Evolutionary conservation across 1,140 invertebrate genomes (phyloP).

Genomic region (Philotrypesis tridentata): DNA sequence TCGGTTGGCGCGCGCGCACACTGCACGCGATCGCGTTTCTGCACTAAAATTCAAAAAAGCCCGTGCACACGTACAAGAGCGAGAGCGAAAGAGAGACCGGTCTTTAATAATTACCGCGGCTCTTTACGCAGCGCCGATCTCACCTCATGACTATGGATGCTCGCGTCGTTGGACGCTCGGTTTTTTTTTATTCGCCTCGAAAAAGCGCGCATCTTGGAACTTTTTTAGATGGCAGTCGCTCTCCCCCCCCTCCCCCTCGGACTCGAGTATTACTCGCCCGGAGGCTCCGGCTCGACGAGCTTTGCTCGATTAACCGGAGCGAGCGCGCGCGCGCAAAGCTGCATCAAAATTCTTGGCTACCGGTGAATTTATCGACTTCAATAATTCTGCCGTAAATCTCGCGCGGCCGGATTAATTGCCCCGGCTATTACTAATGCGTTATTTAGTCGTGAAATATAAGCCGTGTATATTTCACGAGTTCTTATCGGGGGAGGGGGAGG

Average conservation of each 20-base stretch:
- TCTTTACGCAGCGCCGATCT: constrained; percentile 27
- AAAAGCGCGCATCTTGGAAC: background rate
- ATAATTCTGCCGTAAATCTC: constrained; percentile 17
- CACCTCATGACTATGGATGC: constrained; percentile 38
- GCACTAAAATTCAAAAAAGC: constrained; percentile 26
- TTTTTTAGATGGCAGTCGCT: constrained; percentile 1
- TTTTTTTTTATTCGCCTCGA: background rate
- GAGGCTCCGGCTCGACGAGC: background rate
- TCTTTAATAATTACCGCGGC: constrained; percentile 38
- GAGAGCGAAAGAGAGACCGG: constrained; percentile 1
- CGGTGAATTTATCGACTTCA: background rate
- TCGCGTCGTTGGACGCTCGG: too few species aligned
- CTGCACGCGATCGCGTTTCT: constrained; percentile 26
- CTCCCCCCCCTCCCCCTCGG: too few species aligned
- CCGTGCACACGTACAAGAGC: background rate
- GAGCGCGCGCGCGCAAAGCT: too few species aligned
- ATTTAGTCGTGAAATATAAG: constrained; percentile 3
- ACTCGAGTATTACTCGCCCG: background rate
- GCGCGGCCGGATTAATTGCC: background rate
- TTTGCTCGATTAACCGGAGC: background rate
- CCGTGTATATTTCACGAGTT: background rate
- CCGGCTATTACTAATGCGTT: background rate
- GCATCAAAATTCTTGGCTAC: constrained; percentile 30
- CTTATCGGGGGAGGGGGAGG: background rate
- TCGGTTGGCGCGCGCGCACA: background rate